These are phyloP conservation scores for Sebastes nivosus DNA, from an alignment of 2,797 vertebrate genomes.

Conservation along the genomic window DNA sequence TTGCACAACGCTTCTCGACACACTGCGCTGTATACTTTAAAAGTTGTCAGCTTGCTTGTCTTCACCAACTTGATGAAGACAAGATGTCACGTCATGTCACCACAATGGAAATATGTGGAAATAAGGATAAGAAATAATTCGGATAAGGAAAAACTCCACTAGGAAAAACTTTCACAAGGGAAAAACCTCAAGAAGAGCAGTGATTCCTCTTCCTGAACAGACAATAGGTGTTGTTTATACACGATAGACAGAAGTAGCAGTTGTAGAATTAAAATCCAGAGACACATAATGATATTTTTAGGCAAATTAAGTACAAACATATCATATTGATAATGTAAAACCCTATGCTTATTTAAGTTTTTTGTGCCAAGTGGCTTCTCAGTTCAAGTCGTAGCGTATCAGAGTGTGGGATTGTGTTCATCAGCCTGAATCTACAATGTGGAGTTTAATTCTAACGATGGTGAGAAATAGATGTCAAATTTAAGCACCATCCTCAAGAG, in stretches of 20 bases:
- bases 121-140: background rate
- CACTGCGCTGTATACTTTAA: background rate
- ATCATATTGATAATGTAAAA: too few species aligned
- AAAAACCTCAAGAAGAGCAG: background rate
- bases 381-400: background rate
- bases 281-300: background rate
- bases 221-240: background rate
- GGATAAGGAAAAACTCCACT: too few species aligned
- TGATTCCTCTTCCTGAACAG: background rate
- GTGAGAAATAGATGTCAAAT: constrained; percentile 15
- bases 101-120: background rate
- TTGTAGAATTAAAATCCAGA: background rate
- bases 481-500: constrained; percentile 5
- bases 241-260: background rate
- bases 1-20: background rate
- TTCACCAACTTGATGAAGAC: background rate
- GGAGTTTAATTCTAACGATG: constrained; percentile 25
- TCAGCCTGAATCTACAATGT: background rate
- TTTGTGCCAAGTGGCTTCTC: background rate
- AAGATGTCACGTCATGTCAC: background rate
- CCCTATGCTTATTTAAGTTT: background rate
- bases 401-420: background rate
- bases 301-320: background rate
- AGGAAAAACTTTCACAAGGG: background rate
- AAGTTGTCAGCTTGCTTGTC: background rate